These are phyloP conservation scores for Leptatherina wallacei DNA, from an alignment of 2,797 vertebrate species.

Conservation along the genomic window DNA sequence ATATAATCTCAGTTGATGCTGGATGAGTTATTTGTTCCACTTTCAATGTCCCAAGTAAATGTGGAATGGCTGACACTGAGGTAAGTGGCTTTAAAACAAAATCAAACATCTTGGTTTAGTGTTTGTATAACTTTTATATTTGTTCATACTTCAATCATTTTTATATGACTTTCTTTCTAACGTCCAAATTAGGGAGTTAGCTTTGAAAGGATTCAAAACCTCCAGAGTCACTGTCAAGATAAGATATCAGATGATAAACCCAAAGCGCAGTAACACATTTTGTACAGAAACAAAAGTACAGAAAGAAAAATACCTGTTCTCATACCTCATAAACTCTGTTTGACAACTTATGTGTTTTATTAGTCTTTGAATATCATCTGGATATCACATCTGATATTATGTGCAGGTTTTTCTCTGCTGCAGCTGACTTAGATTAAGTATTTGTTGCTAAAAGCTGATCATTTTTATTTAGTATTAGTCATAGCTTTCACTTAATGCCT, in stretches of 20 bases:
- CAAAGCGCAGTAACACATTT: slow-evolving; percentile 2
- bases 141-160: not conserved
- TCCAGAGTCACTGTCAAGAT: not conserved
- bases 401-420: not conserved
- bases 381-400: not conserved
- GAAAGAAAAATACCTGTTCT: too few species aligned
- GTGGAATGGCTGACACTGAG: slow-evolving; percentile 7
- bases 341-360: not conserved
- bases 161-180: not conserved
- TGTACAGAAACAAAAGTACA: too few species aligned
- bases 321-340: too few species aligned
- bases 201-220: not conserved
- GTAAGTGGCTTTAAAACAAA: not conserved
- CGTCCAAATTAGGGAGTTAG: not conserved
- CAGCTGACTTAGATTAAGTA: not conserved
- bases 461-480: not conserved
- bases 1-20: not conserved
- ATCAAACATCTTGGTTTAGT: not conserved
- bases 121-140: not conserved
- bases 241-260: not conserved
- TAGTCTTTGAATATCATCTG: not conserved
- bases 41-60: not conserved
- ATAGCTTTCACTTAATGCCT: slow-evolving; percentile 16
- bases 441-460: not conserved
- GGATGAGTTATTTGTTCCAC: not conserved